phyloP scores from a whole-genome alignment of 2,113 vertebrate genomes.

The Notarius quadriscutis region DNA sequence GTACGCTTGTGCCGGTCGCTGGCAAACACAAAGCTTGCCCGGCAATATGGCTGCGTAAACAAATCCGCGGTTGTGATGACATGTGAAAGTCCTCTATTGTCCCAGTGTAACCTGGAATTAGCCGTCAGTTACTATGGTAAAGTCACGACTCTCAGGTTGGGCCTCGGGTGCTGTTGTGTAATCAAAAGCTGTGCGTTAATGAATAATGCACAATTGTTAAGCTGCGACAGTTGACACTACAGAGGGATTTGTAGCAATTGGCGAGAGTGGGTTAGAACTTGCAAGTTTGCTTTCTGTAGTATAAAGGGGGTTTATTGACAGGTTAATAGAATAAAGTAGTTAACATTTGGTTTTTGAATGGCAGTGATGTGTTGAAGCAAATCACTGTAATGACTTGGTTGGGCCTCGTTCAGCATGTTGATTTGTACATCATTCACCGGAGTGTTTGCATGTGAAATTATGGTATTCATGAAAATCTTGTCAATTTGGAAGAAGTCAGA shows the following conservation, averaged over 20 bases:
- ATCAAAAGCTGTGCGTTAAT: conserved; percentile 10
- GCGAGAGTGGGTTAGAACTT: background rate
- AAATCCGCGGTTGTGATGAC: too few species aligned
- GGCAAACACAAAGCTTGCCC: too few species aligned
- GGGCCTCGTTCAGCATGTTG: background rate
- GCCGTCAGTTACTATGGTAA: conserved; percentile 57
- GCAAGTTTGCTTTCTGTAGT: background rate
- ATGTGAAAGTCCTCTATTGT: background rate
- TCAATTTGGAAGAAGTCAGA: background rate
- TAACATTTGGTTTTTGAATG: background rate
- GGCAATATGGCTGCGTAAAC: too few species aligned
- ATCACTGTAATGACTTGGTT: background rate
- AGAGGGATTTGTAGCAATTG: background rate
- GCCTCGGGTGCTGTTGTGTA: background rate
- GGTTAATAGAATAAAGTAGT: background rate
- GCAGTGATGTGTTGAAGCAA: background rate
- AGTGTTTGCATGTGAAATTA: background rate
- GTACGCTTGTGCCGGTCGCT: too few species aligned
- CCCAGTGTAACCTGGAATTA: conserved; percentile 53
- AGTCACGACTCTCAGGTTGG: conserved; percentile 45
- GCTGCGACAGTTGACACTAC: background rate
- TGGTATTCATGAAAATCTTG: background rate
- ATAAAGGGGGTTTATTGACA: background rate
- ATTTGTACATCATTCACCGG: background rate
- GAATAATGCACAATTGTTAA: background rate